Conservation (phyloP, 1,140 invertebrate genomes). For the Pissodes strobi region DNA sequence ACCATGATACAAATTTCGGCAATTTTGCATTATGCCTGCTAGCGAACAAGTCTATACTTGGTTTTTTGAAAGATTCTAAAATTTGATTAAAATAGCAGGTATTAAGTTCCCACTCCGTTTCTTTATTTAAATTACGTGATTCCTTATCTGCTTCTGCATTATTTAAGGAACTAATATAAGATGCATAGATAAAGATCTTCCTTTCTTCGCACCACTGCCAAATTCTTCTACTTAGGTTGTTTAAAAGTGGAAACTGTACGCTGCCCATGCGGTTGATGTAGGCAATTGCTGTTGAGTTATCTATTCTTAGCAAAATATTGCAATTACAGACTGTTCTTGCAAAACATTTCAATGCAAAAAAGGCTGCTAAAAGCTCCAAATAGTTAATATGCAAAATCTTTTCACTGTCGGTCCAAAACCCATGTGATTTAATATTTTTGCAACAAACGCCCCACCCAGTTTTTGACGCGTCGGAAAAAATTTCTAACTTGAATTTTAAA, state of each 20-base stretch:
- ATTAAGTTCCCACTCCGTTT: slow-evolving; percentile 34
- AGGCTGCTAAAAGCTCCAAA: slow-evolving; percentile 10
- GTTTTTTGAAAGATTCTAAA: slow-evolving; percentile 12
- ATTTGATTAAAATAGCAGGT: slow-evolving; percentile 12
- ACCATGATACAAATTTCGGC: neutral
- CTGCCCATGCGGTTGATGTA: slow-evolving; percentile 45
- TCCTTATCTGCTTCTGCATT: slow-evolving; percentile 38
- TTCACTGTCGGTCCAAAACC: neutral
- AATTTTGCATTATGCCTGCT: neutral
- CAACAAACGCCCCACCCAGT: slow-evolving; percentile 5
- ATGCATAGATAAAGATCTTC: slow-evolving; percentile 40
- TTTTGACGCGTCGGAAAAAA: slow-evolving; percentile 6
- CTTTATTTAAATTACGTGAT: slow-evolving; percentile 35
- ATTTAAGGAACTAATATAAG: slow-evolving; percentile 38
- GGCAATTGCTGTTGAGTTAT: slow-evolving; percentile 42
- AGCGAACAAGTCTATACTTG: slow-evolving; percentile 36
- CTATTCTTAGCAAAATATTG: slow-evolving; percentile 30
- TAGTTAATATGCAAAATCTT: too few relatives aligned
- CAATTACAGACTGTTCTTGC: slow-evolving; percentile 10
- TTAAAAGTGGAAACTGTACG: slow-evolving; percentile 34
- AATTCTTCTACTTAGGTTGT: slow-evolving; percentile 25
- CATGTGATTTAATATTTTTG: neutral
- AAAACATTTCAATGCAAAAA: slow-evolving; percentile 12
- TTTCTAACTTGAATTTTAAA: neutral
- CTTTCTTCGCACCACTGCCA: slow-evolving; percentile 41